Base-by-base conservation (phyloP, 1,140 invertebrate genomes). In the Formica exsecta region DNA sequence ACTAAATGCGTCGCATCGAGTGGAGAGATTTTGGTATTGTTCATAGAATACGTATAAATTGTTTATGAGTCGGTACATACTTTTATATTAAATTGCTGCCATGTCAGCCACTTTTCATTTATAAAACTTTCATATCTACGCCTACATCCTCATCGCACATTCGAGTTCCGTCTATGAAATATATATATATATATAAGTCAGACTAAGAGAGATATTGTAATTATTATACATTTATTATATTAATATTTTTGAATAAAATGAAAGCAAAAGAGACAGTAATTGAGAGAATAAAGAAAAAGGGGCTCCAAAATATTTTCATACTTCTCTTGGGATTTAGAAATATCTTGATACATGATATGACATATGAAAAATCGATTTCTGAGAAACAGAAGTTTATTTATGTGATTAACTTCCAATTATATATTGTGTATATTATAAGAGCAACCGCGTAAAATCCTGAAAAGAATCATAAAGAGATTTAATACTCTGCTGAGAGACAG, bases 51-150 rank as follows among this genome's bases (percentile, higher is more conserved):
- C 25, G 32, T 5, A 51, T 22, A 61, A 83, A 83, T 73, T 73
- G 66, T 83, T 74, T 32, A 83, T n/a, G 7, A 22, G 1, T 19
- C 22, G 29, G 38, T 36, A 36, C 68, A n/a, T 74, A 25, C 68
- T 13, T 74, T 61, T 61, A 36, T 74, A 73, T 74, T 11, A 38
- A 83, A 48, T 59, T 61, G 41, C 38, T 57, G 25, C 16, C 48
- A 83, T 36, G 68, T 73, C 68, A 38, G 51, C 54, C 77, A 81
- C 77, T 71, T 71, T 81, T 71, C 38, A 74, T 83, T 81, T 61
- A 22, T 83, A 38, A 61, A 74, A 83, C 29, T 83, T 74, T 83
- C 36, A 74, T 36, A 68, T 36, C 54, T 11, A 8, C 54, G 54
- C 79, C 68, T 73, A 73, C 79, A 62, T 61, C 54, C 79, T 61